Evolutionary conservation across 2,113 vertebrate species (phyloP), one percentile per base, ranked within the genome.

Genomic region (Hyaena hyaena): DNA sequence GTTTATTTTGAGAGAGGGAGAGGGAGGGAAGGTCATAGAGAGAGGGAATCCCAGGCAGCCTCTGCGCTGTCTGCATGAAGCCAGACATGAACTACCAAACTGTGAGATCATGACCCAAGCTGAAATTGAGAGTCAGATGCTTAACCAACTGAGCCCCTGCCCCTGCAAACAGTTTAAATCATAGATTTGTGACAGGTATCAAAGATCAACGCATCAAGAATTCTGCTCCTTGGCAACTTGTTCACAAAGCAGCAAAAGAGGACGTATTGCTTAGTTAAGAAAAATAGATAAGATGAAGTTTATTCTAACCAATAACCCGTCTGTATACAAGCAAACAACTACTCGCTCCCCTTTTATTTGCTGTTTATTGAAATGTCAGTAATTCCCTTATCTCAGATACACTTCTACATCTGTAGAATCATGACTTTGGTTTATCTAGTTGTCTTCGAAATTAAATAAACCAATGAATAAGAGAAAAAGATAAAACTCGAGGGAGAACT

Each of bases 371-470:
- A 95, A 95, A 97, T 95, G 89, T 90, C 61, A 84, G 12, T 90
- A 95, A 96, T 93, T 97, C 83, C 24, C 95, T 39, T 63, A 95
- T 85, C 14, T 74, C 68, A 93, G 88, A 87, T 97, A 84, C 39
- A 95, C 93, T 98, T 97, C 96, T 50, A 96, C 28, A 96, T 94
- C 92, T 97, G 84, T 94, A 93, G 69, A 28, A 76, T 74, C 24
- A n/a, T 97, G 97, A 81, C 89, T 96, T 92, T 81, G 95, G 65
- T 86, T 97, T 94, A 50, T 97, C 82, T 77, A 96, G 82, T 92
- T 94, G 96, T 50, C 9, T 73, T 93, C 88, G 96, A 97, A 98
- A 97, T 94, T 80, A 55, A 98, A n/a, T 63, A 85, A 85, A 87
- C 65, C n/a, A 93, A 61, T 14, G 43, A 93, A 96, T 16, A 95